Evolutionary conservation across 2,888 invertebrate genomes (phyloP), one percentile per base, ranked within the genome.

Genomic region (Mycalesis mineus): DNA sequence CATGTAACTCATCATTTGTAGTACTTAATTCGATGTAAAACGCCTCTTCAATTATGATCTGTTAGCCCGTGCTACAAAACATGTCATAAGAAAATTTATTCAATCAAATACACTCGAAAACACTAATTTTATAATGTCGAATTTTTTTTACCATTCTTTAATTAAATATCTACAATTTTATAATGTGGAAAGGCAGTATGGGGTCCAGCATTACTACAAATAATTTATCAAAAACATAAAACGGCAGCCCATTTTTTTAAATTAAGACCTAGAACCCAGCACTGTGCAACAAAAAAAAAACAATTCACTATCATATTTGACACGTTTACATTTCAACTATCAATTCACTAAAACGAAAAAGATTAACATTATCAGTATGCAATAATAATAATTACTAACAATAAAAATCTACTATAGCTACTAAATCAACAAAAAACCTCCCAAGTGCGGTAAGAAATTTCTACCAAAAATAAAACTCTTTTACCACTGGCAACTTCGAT

Each of bases 331-430:
- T 39, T 49, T 37, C 9, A n/a, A 39, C 22, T 49, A 28, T n/a
- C n/a, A n/a, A n/a, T 37, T 48, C n/a, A 33, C 47, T 49, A 28
- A 49, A 49, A 22, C 37, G 37, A 39, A 39, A 1, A 15, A 15
- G 7, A 33, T 15, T 15, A 39, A 49, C 49, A 5, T 33, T n/a
- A 48, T 9, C 15, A 17, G 11, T 48, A 48, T 47, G n/a, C 49
- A 40, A 40, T 41, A 39, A 15, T 36, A 50, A 15, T 40, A 41
- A 28, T 41, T 31, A 15, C 14, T 53, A 49, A 37, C n/a, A 44
- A 31, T 49, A 41, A 49, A 49, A 49, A 49, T 42, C 33, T 55
- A 55, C 17, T 49, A 48, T 17, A 33, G 6, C 48, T 48, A 55
- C 17, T 7, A n/a, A 42, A 17, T 50, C 48, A 49, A 56, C 41